Percentiles rank a stretch among this genome's conserved stretches.
Evolutionary conservation across 2,797 vertebrate genomes (phyloP).

Genomic region (Peromyscus aztecus): DNA sequence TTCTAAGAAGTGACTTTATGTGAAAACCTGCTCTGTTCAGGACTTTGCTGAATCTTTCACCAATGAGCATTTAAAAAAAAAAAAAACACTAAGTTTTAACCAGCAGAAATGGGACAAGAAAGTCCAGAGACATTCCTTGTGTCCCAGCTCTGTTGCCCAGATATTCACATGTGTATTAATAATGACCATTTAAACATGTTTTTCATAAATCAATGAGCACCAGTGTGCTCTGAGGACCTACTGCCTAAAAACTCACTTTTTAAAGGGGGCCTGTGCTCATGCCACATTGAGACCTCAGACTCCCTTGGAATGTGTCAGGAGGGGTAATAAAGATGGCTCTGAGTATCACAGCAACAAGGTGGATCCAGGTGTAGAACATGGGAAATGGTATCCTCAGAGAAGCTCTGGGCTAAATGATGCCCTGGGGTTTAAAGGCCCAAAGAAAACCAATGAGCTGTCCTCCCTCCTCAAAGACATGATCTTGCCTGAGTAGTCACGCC

Average conservation of each 20-base stretch:
- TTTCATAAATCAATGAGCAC: conserved; percentile 63
- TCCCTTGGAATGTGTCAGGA: not conserved
- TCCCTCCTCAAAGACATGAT: no score
- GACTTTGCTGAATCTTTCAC: not conserved
- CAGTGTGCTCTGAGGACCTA: not conserved
- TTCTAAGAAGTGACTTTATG: not conserved
- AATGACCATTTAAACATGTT: not conserved
- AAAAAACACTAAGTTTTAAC: not conserved
- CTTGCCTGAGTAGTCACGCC: not conserved
- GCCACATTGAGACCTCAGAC: not conserved
- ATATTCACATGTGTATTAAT: not conserved
- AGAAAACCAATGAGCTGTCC: not conserved
- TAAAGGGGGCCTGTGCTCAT: not conserved
- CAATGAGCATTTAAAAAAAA: not conserved
- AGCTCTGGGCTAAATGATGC: not conserved
- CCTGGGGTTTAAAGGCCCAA: not conserved
- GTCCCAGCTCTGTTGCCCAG: rapidly evolving
- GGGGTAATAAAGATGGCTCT: not conserved
- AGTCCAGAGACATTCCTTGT: not conserved
- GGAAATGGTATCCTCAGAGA: not conserved
- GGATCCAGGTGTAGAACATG: rapidly evolving
- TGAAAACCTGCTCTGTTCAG: not conserved
- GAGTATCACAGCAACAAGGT: not conserved
- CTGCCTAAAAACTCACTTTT: conserved; percentile 19
- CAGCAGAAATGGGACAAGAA: not conserved